phyloP scores from a whole-genome alignment of 2,888 invertebrate species.

The Troilus luridus region DNA sequence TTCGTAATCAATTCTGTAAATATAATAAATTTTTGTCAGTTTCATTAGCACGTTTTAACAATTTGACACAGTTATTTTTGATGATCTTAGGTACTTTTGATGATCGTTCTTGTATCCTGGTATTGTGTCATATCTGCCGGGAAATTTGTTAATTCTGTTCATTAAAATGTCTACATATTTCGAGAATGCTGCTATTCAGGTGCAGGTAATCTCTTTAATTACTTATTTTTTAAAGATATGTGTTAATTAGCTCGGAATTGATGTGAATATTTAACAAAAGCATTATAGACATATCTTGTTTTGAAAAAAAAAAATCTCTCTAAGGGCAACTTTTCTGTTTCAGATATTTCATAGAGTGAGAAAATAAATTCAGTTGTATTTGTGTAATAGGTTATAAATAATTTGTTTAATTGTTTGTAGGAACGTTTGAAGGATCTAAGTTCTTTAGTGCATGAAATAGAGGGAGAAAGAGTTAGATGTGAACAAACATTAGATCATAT shows the following conservation, averaged over 20 bases:
- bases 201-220: constrained; percentile 69
- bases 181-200: constrained; percentile 82
- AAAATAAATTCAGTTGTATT: background rate
- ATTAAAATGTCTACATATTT: constrained; percentile 80
- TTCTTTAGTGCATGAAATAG: constrained; percentile 84
- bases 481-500: constrained; percentile 86
- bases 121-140: constrained; percentile 62
- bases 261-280: background rate
- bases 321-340: background rate
- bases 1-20: constrained; percentile 25
- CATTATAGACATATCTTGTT: background rate
- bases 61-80: background rate
- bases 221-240: background rate
- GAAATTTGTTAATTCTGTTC: constrained; percentile 58
- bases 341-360: background rate
- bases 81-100: constrained; percentile 60
- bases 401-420: constrained; percentile 70
- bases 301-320: background rate
- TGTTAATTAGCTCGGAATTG: background rate
- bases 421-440: constrained; percentile 86
- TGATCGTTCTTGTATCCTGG: constrained; percentile 61
- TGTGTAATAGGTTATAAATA: constrained; percentile 41
- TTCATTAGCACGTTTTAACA: background rate
- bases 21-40: background rate
- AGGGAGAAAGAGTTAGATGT: constrained; percentile 83